Evolutionary conservation across 1,140 invertebrate species (phyloP), one percentile per base, ranked within the genome.

Genomic region (Saccostrea glomerata): DNA sequence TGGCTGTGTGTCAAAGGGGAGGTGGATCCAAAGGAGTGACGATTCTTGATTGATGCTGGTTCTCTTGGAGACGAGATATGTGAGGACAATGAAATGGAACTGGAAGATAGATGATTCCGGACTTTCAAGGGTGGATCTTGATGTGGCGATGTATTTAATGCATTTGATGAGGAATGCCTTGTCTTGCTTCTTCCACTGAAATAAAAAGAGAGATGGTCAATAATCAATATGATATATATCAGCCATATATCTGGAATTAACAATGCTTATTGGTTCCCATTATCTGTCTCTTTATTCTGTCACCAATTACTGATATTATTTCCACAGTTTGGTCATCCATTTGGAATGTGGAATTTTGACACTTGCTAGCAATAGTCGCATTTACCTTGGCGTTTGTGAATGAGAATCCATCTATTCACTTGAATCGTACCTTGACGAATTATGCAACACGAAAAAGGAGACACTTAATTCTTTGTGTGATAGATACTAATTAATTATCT

Each of bases 111-210:
- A 36, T 77, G 23, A 77, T 77, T 77, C 30, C 70, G 23, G 25
- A 77, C 15, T 30, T 11, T 77, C 70, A 77, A 12, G 4, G 70
- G 30, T 77, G 70, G 25, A 77, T 77, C 70, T 77, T 77, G 70
- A 77, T 77, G 23, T 77, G 70, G 4, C 30, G 70, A 30, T 9
- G 70, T 30, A 30, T 36, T 36, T 15, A 36, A 12, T 77, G 70
- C 70, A 30, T 77, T 25, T 25, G 70, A 77, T 77, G 70, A 77
- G 15, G 25, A 77, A 77, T 77, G 70, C 15, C 70, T 40, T 12
- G 30, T 17, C 25, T 77, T 77, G 70, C 70, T 30, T 36, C 70
- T 77, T 77, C 70, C 70, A 77, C 70, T 77, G 70, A 77, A 77
- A 73, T 36, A 15, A 77, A 77, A 25, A 17, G 30, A 77, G 4